Evolutionary conservation across 2,888 invertebrate genomes (phyloP).

Genomic region (Drosophila borealis): DNA sequence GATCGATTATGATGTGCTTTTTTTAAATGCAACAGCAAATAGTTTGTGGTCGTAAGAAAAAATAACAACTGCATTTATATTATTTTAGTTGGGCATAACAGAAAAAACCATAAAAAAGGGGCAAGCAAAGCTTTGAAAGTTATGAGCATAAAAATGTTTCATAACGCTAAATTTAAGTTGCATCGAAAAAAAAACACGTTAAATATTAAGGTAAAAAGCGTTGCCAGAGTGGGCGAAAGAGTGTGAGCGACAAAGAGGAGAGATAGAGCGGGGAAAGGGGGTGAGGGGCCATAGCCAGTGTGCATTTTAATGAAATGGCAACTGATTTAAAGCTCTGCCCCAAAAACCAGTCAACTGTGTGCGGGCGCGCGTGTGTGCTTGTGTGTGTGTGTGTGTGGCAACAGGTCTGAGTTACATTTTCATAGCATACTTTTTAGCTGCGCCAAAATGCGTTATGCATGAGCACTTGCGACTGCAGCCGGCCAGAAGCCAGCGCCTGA

Average conservation of each 20-base stretch:
- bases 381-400: conserved; percentile 50
- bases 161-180: conserved; percentile 57
- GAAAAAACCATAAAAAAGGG: background rate
- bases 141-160: conserved; percentile 44
- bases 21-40: background rate
- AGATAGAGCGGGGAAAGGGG: background rate
- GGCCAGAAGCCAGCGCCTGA: conserved; percentile 63
- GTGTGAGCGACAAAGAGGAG: background rate
- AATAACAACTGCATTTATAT: background rate
- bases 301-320: conserved; percentile 76
- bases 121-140: conserved; percentile 6
- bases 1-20: conserved; percentile 4
- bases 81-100: background rate
- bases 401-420: conserved; percentile 76
- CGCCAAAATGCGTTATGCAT: conserved; percentile 77
- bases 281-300: background rate
- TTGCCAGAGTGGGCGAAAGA: background rate
- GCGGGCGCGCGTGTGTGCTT: conserved; percentile 7
- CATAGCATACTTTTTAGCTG: conserved; percentile 75
- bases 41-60: background rate
- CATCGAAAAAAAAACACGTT: conserved; percentile 17
- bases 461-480: conserved; percentile 67
- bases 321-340: conserved; percentile 66
- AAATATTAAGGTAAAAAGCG: conserved; percentile 29
- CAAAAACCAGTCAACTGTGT: conserved; percentile 42